Base-by-base conservation (phyloP, 2,888 invertebrate genomes). In the Listrodromus nycthemerus region DNA sequence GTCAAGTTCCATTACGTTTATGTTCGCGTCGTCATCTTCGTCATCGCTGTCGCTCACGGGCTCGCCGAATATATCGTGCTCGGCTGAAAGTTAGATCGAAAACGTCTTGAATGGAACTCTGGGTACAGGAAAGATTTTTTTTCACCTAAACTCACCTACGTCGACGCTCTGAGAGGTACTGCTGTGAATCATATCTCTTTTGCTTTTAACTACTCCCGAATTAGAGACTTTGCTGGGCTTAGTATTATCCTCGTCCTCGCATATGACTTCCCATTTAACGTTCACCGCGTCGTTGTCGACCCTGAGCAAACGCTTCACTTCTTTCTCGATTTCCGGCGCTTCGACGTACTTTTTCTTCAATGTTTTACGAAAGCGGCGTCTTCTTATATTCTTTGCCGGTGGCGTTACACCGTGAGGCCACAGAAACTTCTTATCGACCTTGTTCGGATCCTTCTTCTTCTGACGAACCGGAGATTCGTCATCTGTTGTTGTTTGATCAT, bases 261-360 rank as follows among this genome's bases (percentile, higher is more conserved):
- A 97, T 24, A 98, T 96, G 0, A 98, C 96, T 92, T 98, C 98
- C 96, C 97, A 98, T 83, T 96, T 96, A 0, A 98, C 96, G 90
- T 96, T 96, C 0, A 97, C 96, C 1, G 99, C 99, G 92, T 99
- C 99, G 91, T 98, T 98, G 92, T 99, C 99, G 48, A 96, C 96
- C 86, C 98, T 95, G 8, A 99, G 94, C 77, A 99, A 94, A 52
- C 98, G 95, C 92, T 99, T 98, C 0, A 99, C 98, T 94, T 99
- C 99, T 92, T 99, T 99, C 92, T 99, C 99, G 86, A 99, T 98
- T 94, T 99, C 99, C 0, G 99, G 99, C 30, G 98, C 98, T 94
- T 99, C 99, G 0, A 98, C 98, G 94, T 97, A 98, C 94, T 99
- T 99, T 93, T 99, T 99, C 92, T 98, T 98, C 37, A 99, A 93